Base-by-base conservation (phyloP, 2,888 invertebrate genomes). In the Drosophila gaucha region DNA sequence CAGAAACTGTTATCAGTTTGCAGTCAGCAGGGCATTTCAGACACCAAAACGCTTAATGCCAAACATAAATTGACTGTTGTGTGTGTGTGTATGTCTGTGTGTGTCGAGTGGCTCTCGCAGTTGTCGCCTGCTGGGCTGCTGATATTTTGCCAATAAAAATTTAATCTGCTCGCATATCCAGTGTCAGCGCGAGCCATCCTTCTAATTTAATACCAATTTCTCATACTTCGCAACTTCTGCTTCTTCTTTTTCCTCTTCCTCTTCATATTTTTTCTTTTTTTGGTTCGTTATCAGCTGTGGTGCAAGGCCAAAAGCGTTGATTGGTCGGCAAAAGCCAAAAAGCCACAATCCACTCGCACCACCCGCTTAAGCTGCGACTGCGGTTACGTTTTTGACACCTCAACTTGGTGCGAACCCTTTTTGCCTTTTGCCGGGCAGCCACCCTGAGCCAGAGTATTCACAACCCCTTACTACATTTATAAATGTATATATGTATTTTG, bases 81-180 rank as follows among this genome's bases (percentile, higher is more conserved):
- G 18, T 56, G n/a, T 35, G 22, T 26, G n/a, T 16, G 26, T 38
- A 8, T 33, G 33, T 39, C 26, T 33, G 30, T 24, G 24, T 43
- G 30, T 22, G 14, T 28, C 14, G 33, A 46, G 55, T 54, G 24
- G 26, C 67, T 47, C 41, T 47, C 33, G 51, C 24, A 47, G 28
- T 44, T 51, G 69, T 56, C 65, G 52, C 47, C 52, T 56, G 56
- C 43, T 67, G 67, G 73, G 46, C 58, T 66, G 51, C 75, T 79
- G 84, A 86, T 86, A 84, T 80, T 83, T 80, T 74, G 74, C 78
- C 86, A 88, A 89, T 88, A 89, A 89, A 88, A 89, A 86, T 89
- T 70, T 88, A 88, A 88, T 85, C 89, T 84, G 49, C 69, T 75
- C 68, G 72, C 67, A 74, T 74, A 77, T 73, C 70, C 82, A 74